Evolutionary conservation across 2,113 vertebrate genomes (phyloP).

Genomic region (Globicephala melas): DNA sequence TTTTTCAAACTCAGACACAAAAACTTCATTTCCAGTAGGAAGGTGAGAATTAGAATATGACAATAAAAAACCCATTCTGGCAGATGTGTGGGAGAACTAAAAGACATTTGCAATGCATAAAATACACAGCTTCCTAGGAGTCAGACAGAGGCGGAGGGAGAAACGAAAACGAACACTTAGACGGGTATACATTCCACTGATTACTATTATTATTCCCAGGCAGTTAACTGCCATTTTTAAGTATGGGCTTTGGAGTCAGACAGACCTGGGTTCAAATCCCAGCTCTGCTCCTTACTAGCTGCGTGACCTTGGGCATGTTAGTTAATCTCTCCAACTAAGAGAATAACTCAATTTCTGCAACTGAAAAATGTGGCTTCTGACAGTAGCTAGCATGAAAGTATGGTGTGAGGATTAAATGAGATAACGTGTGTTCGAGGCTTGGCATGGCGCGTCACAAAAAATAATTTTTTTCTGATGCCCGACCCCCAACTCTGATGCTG

Average conservation of each 20-base stretch:
- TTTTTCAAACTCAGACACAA: not conserved
- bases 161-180: not conserved
- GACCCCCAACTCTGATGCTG: not conserved
- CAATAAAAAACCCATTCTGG: not conserved
- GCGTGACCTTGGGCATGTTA: not conserved
- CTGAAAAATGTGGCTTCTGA: not conserved
- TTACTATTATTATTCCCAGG: not conserved
- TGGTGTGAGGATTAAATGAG: not conserved
- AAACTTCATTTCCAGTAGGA: constrained; percentile 31
- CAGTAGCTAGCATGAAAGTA: not conserved
- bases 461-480: not conserved
- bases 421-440: not conserved
- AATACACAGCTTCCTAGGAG: not conserved
- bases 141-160: not conserved
- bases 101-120: constrained; percentile 37
- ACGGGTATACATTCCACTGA: accelerated
- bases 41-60: constrained; percentile 70
- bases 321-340: not conserved
- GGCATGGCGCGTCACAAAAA: not conserved
- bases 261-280: not conserved
- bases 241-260: not conserved
- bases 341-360: not conserved
- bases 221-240: not conserved
- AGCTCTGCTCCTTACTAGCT: not conserved
- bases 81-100: constrained; percentile 49